Percentiles rank a stretch among this genome's conserved stretches.
These are phyloP conservation scores for Chrysolina americana DNA, from an alignment of 2,888 invertebrate species.

Conservation along the genomic window DNA sequence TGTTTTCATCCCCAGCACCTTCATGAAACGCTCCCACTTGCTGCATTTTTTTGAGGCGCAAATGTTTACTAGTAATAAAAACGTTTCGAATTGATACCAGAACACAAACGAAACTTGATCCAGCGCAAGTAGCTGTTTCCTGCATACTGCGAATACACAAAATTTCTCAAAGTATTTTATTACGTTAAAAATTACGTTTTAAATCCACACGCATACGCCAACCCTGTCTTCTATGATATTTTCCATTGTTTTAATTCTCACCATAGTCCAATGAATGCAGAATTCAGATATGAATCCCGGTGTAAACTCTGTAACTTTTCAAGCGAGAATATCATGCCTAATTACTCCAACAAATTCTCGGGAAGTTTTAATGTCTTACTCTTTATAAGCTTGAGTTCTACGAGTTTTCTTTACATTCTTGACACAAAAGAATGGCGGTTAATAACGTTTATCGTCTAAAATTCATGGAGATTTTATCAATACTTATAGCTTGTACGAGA, in stretches of 20 bases:
- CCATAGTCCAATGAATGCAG: conserved; percentile 37
- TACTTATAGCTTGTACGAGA: conserved; percentile 7
- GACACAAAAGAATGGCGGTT: conserved; percentile 24
- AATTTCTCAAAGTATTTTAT: too few species aligned
- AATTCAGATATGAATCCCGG: conserved; percentile 41
- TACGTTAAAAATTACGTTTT: too few species aligned
- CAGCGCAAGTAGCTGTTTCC: too few species aligned
- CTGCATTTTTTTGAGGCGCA: too few species aligned
- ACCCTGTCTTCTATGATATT: conserved; percentile 10
- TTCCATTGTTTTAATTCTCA: conserved; percentile 29
- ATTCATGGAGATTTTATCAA: conserved; percentile 19
- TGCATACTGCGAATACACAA: too few species aligned
- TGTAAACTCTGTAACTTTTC: conserved; percentile 33
- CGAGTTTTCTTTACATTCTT: conserved; percentile 17
- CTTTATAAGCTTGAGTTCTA: conserved; percentile 34
- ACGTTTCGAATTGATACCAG: too few species aligned
- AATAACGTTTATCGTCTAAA: conserved; percentile 10
- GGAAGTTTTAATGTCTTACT: conserved; percentile 63
- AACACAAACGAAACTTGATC: too few species aligned
- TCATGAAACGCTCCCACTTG: too few species aligned
- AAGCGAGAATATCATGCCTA: conserved; percentile 60
- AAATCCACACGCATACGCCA: too few species aligned
- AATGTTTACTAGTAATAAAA: too few species aligned
- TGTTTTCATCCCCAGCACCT: too few species aligned
- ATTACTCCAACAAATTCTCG: conserved; percentile 64